Percentiles rank a stretch among this genome's conserved stretches.
Evolutionary conservation across 1,140 invertebrate species (phyloP).

Genomic region (Drosophila malerkotliana): DNA sequence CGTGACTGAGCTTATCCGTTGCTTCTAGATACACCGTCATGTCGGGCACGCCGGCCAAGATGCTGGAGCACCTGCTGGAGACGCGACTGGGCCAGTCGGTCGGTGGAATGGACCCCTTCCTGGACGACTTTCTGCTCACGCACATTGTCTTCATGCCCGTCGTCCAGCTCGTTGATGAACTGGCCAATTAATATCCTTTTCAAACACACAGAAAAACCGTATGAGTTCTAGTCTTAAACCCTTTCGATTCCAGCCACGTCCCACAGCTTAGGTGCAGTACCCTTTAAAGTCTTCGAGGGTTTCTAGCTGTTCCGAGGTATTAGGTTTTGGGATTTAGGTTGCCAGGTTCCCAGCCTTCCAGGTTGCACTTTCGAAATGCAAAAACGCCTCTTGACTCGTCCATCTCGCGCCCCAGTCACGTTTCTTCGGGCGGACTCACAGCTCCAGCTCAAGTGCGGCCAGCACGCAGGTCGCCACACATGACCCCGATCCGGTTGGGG

Average conservation of each 20-base stretch:
- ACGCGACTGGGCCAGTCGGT: constrained; percentile 88
- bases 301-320: constrained; percentile 17
- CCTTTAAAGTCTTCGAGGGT: constrained; percentile 35
- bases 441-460: constrained; percentile 65
- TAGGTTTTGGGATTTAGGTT: background rate
- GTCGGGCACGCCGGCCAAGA: constrained; percentile 94
- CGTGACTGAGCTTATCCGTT: constrained; percentile 32
- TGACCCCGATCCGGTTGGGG: constrained; percentile 30
- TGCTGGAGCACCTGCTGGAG: constrained; percentile 94
- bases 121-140: constrained; percentile 95
- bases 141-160: constrained; percentile 94
- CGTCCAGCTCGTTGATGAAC: constrained; percentile 90
- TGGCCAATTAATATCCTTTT: constrained; percentile 92
- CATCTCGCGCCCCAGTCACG: constrained; percentile 60
- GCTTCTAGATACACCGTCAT: constrained; percentile 92
- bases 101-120: constrained; percentile 86
- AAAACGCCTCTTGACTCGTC: constrained; percentile 17
- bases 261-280: constrained; percentile 17
- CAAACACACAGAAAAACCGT: constrained; percentile 31
- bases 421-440: constrained; percentile 20
- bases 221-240: background rate
- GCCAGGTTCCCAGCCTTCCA: background rate
- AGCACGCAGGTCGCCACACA: constrained; percentile 66
- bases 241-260: constrained; percentile 24
- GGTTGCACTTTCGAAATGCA: constrained; percentile 55